Evolutionary conservation across 2,888 invertebrate genomes (phyloP), one percentile per base, ranked within the genome.

Genomic region (Drosophila acutilabella): DNA sequence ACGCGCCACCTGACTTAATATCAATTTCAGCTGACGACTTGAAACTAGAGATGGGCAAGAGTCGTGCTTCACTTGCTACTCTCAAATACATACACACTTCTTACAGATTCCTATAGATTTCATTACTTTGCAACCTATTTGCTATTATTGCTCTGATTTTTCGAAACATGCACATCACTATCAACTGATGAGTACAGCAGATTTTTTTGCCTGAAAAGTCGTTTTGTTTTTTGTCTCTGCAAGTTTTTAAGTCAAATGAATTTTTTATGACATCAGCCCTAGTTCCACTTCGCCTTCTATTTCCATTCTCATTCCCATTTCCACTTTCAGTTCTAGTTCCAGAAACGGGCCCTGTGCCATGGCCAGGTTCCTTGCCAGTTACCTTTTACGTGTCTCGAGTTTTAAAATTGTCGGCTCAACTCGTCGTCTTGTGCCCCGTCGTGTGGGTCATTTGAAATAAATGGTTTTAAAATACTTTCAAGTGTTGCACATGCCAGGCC

Each of bases 1-100:
- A 85, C 84, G 88, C 84, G 89, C 84, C 89, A 79, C 76, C 89
- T 88, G 87, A 84, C 89, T 84, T 84, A 87, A 87, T 87, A 84
- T 88, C 87, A 87, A 88, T 87, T 84, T 87, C 70, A 50, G 51
- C 56, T 51, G 47, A 16, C 57, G 13, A 47, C 56, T 41, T 14
- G 1, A 10, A 33, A 16, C 58, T 57, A 36, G 42, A 26, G 64
- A 50, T 44, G 64, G 8, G 5, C 26, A 6, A 23, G n/a, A 16
- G n/a, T 58, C 48, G 47, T 36, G 56, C 0, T 36, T 14, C 3
- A n/a, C 0, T 14, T 18, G 4, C 5, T 11, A 5, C 13, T 26
- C 47, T 8, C 1, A 1, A 16, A 2, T 4, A 6, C 11, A 30
- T 30, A 18, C 23, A 11, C 2, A 33, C 3, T n/a, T 4, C 4